These are phyloP conservation scores for Perizoma flavofasciatum DNA, from an alignment of 2,888 invertebrate species.

Conservation along the genomic window DNA sequence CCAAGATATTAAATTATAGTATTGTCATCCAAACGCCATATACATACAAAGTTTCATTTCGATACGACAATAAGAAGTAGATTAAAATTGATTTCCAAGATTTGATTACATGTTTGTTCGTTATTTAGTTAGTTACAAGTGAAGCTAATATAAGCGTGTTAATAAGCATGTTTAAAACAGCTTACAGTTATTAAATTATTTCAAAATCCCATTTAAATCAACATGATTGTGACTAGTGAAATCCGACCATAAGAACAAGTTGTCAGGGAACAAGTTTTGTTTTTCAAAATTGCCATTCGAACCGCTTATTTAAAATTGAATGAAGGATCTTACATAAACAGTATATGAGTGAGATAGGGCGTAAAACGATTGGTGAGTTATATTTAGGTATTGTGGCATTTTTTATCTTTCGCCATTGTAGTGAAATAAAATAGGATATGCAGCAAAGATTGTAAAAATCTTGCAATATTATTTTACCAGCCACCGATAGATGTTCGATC, in stretches of 20 bases:
- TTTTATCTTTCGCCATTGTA: constrained; percentile 34
- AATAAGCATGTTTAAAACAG: constrained; percentile 26
- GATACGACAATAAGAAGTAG: too few species aligned
- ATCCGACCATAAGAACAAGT: constrained; percentile 1
- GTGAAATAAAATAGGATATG: constrained; percentile 26
- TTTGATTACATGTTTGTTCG: too few species aligned
- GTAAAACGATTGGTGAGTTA: neutral
- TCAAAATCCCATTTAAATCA: constrained; percentile 31
- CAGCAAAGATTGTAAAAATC: constrained; percentile 17
- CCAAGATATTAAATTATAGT: too few species aligned
- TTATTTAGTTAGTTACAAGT: too few species aligned
- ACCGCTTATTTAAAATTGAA: neutral
- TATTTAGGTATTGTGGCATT: constrained; percentile 38
- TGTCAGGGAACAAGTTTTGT: neutral
- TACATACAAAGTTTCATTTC: too few species aligned
- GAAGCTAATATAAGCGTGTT: too few species aligned
- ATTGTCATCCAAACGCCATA: too few species aligned
- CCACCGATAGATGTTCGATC: constrained; percentile 22
- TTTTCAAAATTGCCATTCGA: constrained; percentile 10
- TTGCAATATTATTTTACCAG: constrained; percentile 10
- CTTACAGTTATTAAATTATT: constrained; percentile 28
- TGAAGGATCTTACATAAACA: constrained; percentile 10
- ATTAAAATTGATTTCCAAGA: too few species aligned
- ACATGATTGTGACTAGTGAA: neutral
- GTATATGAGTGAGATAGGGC: neutral